Percentiles rank a stretch among this genome's conserved stretches.
Conservation (phyloP, 2,113 vertebrate species). For the Nesospiza acunhae region DNA sequence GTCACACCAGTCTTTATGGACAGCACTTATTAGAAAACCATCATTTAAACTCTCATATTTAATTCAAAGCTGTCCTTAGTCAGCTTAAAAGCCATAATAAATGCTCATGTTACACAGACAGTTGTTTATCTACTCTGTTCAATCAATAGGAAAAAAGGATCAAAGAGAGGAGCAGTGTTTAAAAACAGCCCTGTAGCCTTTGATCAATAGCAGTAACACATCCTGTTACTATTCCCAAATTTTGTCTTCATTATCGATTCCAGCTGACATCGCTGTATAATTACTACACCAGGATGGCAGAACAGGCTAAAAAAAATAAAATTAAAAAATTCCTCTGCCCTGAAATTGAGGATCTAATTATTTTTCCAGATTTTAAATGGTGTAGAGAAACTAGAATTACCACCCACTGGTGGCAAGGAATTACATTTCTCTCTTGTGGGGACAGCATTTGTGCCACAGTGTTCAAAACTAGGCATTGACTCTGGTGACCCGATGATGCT, state of each 20-base stretch:
- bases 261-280: neutral
- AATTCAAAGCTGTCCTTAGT: neutral
- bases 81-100: conserved; percentile 11
- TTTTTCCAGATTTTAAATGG: neutral
- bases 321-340: neutral
- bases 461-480: neutral
- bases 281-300: neutral
- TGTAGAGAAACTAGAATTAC: neutral
- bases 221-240: conserved; percentile 7
- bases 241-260: neutral
- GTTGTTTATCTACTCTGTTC: neutral
- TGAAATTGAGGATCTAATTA: neutral
- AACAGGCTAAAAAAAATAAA: neutral
- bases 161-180: conserved; percentile 6
- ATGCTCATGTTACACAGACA: neutral
- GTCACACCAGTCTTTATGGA: neutral
- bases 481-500: accelerated
- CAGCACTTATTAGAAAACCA: neutral
- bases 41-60: neutral
- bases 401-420: neutral
- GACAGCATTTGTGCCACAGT: neutral
- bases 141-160: conserved; percentile 2
- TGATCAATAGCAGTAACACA: conserved; percentile 25
- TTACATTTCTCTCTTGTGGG: neutral
- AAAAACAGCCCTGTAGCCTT: neutral